Conservation (phyloP, 2,888 invertebrate genomes). For the Epirrhoe tristata region DNA sequence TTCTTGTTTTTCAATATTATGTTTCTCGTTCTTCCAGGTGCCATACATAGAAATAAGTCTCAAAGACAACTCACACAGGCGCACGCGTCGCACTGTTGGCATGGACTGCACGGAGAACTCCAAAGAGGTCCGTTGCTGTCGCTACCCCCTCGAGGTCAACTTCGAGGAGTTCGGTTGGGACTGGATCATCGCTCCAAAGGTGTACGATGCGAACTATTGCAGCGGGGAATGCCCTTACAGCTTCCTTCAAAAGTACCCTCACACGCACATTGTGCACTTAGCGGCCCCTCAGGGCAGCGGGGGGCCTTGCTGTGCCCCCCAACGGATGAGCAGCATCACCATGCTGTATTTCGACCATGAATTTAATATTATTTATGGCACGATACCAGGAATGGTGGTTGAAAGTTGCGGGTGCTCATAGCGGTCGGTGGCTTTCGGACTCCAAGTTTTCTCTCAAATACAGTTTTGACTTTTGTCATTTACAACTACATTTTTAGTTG, state of each 20-base stretch:
- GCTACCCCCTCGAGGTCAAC: slow-evolving; percentile 96
- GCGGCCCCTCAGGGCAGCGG: slow-evolving; percentile 91
- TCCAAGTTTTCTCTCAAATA: slow-evolving; percentile 50
- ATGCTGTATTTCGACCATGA: slow-evolving; percentile 97
- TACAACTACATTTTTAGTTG: not conserved
- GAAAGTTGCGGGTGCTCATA: slow-evolving; percentile 96
- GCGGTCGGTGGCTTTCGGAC: slow-evolving; percentile 58
- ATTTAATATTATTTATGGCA: slow-evolving; percentile 93
- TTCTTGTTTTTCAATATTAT: not conserved
- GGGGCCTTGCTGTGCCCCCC: slow-evolving; percentile 97
- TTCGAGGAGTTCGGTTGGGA: slow-evolving; percentile 99
- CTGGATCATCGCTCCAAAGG: slow-evolving; percentile 98
- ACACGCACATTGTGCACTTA: slow-evolving; percentile 94
- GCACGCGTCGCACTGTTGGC: slow-evolving; percentile 91
- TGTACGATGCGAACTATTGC: slow-evolving; percentile 98
- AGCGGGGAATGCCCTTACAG: slow-evolving; percentile 97
- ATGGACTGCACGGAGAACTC: slow-evolving; percentile 94
- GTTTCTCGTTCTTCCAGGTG: slow-evolving; percentile 65
- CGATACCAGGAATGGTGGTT: slow-evolving; percentile 97
- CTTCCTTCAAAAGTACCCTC: slow-evolving; percentile 93
- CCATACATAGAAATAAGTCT: slow-evolving; percentile 83
- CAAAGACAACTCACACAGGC: slow-evolving; percentile 82
- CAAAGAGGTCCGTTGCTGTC: slow-evolving; percentile 95
- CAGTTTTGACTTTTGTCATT: slow-evolving; percentile 7
- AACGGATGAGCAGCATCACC: slow-evolving; percentile 94